Conservation (phyloP, 1,140 invertebrate species). For the Neodiprion pinetum region DNA sequence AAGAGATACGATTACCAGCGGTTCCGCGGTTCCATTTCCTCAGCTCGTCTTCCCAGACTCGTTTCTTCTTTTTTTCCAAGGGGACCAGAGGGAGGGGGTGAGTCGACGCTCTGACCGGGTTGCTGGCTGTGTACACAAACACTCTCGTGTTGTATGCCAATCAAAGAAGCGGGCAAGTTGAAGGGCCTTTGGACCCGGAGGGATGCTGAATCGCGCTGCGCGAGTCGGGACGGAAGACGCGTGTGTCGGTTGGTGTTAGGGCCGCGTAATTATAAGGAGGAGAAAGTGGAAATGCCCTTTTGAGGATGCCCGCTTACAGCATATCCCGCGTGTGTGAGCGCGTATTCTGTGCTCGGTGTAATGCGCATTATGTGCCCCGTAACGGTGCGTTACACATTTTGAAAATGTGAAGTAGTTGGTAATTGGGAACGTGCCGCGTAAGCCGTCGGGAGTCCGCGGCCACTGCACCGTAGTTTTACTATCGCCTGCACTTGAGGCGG, state of each 20-base stretch:
- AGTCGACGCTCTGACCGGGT: too few species aligned
- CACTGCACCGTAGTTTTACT: background rate
- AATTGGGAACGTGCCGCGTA: background rate
- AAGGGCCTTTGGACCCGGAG: background rate
- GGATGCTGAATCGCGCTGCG: background rate
- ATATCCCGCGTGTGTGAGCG: background rate
- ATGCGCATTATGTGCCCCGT: background rate
- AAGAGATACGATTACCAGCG: too few species aligned
- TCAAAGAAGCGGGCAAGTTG: background rate
- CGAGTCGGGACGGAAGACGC: background rate
- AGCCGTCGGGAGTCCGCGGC: background rate
- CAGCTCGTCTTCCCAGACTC: too few species aligned
- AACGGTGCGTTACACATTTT: background rate
- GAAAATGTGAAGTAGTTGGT: background rate
- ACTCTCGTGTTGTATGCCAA: slow-evolving; percentile 4
- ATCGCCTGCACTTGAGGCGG: too few species aligned
- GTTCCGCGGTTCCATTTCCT: too few species aligned
- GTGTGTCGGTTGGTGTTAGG: background rate
- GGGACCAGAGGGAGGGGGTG: too few species aligned
- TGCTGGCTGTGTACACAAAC: slow-evolving; percentile 1
- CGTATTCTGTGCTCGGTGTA: background rate
- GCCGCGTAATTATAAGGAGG: slow-evolving; percentile 7
- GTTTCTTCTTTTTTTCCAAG: too few species aligned
- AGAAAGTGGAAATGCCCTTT: slow-evolving; percentile 4
- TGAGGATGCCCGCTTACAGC: background rate